Base-by-base conservation (phyloP, 2,888 invertebrate genomes). In the Drosophila kuntzei region DNA sequence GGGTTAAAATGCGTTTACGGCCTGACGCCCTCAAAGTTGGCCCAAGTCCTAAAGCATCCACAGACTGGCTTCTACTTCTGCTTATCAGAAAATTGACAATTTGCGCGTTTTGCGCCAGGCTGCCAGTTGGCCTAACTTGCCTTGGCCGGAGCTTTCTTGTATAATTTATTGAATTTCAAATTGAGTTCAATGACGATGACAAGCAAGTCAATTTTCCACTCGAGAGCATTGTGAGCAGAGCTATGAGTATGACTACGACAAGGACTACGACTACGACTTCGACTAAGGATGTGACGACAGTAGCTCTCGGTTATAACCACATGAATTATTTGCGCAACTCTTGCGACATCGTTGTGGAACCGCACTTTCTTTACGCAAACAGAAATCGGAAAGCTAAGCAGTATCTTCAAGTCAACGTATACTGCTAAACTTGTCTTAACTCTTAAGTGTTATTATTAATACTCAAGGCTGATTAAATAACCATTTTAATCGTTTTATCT, bases 121-220 rank as follows among this genome's bases (percentile, higher is more conserved):
- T 36, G 61, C 46, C 20, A 9, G 37, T 9, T 32, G 34, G 61
- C 27, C 57, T 25, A 36, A 43, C 18, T n/a, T 5, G 8, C 34
- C 39, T 43, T 46, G 46, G 43, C 53, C 20, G 32, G 29, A 47
- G 41, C 59, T 50, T 58, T 80, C 69, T 80, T 74, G 69, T 86
- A 82, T 89, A 89, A 89, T 89, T 89, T 89, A 90, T 90, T 89
- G 90, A 89, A 82, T 90, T 89, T 87, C 84, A 90, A 89, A 90
- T 90, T 79, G 80, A 90, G 89, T 89, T 89, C 88, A 89, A 84
- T 90, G 88, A 82, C 86, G 89, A 85, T 73, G 84, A 81, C 86
- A 84, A 84, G 81, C 88, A 90, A 89, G 90, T 89, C 89, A 90
- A 90, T 90, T 89, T 89, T 90, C 87, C 87, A 82, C 89, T 89